Percentiles rank a stretch among this genome's conserved stretches.
phyloP scores from a whole-genome alignment of 2,888 invertebrate species.

The Aricia artaxerxes region DNA sequence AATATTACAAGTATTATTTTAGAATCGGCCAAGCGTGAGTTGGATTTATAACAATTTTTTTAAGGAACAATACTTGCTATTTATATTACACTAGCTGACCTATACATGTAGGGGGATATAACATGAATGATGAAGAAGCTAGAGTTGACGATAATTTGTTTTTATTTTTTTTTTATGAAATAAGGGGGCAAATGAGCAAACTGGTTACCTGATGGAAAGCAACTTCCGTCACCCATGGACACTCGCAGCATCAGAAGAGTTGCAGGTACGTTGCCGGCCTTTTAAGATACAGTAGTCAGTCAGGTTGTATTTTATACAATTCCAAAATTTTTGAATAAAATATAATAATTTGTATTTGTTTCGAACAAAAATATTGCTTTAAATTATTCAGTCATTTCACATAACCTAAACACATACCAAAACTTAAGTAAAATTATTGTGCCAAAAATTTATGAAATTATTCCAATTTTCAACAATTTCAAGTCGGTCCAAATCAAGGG shows the following conservation, averaged over 20 bases:
- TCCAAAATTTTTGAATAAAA: background rate
- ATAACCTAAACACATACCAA: background rate
- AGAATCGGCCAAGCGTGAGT: background rate
- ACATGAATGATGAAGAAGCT: too few species aligned
- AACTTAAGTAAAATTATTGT: constrained; percentile 9
- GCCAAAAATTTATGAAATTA: constrained; percentile 27
- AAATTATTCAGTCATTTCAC: background rate
- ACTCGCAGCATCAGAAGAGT: too few species aligned
- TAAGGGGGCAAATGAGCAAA: too few species aligned
- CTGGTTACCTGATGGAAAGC: too few species aligned
- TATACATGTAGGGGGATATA: too few species aligned
- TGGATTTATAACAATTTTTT: background rate
- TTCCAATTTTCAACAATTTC: constrained; percentile 28
- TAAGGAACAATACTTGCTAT: background rate
- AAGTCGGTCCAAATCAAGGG: constrained; percentile 30
- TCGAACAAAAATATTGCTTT: background rate
- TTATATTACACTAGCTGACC: background rate
- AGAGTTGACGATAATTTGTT: too few species aligned
- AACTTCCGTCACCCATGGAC: too few species aligned
- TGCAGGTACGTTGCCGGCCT: too few species aligned
- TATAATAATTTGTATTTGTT: too few species aligned
- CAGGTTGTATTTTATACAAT: too few species aligned
- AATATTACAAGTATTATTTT: background rate
- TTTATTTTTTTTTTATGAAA: too few species aligned
- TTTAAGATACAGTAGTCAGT: too few species aligned